These are phyloP conservation scores for chimpanzee (Pan troglodytes) DNA, from an alignment of 2,113 vertebrate genomes.

Conservation along the genomic window DNA sequence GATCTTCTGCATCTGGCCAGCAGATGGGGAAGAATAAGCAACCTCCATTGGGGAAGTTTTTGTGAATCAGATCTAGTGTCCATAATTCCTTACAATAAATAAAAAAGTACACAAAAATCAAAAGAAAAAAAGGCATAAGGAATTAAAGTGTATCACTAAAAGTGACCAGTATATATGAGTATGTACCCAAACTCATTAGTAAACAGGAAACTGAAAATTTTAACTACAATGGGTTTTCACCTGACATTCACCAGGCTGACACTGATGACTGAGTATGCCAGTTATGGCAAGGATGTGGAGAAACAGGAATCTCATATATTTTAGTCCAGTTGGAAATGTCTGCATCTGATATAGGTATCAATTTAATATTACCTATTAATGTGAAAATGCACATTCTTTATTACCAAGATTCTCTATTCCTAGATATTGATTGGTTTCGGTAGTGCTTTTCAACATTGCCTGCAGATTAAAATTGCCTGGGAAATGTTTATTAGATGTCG, in stretches of 20 bases:
- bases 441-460: neutral
- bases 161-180: neutral
- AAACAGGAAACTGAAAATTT: neutral
- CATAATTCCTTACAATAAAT: neutral
- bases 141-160: neutral
- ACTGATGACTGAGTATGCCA: neutral
- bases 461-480: neutral
- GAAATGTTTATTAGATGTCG: neutral
- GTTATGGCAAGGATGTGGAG: neutral
- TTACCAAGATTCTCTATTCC: neutral
- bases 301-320: neutral
- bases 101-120: neutral
- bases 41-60: neutral
- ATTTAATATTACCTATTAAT: neutral
- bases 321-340: neutral
- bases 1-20: neutral
- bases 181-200: neutral
- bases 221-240: neutral
- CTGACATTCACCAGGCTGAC: neutral
- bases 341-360: neutral
- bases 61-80: neutral
- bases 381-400: neutral
- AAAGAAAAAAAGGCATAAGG: neutral
- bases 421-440: neutral
- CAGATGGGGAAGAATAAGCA: neutral